Percentiles rank a stretch among this genome's conserved stretches.
Evolutionary conservation across 1,140 invertebrate species (phyloP).

Genomic region (Diuraphis noxia): DNA sequence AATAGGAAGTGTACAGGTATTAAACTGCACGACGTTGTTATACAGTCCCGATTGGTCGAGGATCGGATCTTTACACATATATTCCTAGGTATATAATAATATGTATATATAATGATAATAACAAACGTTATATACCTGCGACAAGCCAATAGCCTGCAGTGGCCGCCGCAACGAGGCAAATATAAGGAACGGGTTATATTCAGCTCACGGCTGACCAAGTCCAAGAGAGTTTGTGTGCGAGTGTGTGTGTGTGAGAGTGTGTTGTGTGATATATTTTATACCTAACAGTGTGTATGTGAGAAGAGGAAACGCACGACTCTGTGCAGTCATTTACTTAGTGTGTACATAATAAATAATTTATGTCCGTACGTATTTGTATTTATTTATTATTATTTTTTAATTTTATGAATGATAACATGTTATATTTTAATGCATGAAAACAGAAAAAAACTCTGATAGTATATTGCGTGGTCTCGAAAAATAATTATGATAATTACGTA

Average conservation of each 20-base stretch:
- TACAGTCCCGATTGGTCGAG: not conserved
- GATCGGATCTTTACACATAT: not conserved
- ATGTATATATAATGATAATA: not conserved
- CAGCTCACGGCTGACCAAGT: slow-evolving; percentile 4
- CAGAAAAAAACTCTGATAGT: not conserved
- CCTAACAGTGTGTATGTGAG: not conserved
- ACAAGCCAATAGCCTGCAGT: not conserved
- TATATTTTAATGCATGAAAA: not conserved
- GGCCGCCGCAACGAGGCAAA: not conserved
- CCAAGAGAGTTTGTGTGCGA: not conserved
- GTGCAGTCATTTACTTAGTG: not conserved
- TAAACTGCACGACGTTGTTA: not conserved
- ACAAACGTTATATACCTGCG: not conserved
- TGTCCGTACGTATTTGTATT: not conserved
- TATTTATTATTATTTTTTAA: not conserved
- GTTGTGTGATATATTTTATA: not conserved
- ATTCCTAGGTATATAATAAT: no score
- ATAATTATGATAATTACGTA: slow-evolving; percentile 1
- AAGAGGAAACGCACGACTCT: slow-evolving; percentile 13
- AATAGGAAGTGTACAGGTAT: not conserved
- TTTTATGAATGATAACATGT: not conserved
- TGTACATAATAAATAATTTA: not conserved
- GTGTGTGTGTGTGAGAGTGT: not conserved
- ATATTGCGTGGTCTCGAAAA: not conserved
- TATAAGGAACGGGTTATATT: not conserved